Conservation (phyloP, 2,888 invertebrate genomes). For the Acleris holmiana region DNA sequence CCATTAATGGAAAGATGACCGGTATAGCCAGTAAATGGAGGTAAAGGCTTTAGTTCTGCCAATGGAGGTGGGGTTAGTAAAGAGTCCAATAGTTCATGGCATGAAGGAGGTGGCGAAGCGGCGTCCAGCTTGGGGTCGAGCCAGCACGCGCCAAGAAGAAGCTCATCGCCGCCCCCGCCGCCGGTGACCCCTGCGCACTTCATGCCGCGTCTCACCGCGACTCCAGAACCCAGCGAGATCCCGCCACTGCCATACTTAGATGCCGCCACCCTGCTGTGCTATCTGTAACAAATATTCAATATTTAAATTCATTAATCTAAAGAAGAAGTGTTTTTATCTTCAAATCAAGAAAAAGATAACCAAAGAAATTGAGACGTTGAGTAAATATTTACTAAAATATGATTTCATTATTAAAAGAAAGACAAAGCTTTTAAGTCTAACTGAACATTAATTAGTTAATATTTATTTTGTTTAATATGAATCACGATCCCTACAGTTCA, state of each 20-base stretch:
- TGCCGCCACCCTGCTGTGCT: constrained; percentile 80
- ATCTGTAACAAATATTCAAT: constrained; percentile 61
- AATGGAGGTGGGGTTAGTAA: constrained; percentile 86
- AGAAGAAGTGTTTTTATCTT: not conserved
- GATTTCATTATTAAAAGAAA: no score
- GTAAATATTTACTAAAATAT: no score
- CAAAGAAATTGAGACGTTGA: no score
- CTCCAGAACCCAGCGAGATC: constrained; percentile 72
- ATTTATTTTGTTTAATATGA: no score
- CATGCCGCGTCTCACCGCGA: constrained; percentile 83
- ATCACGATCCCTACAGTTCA: no score
- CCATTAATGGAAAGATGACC: constrained; percentile 94
- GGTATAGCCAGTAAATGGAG: constrained; percentile 94
- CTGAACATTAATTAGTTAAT: no score
- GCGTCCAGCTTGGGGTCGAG: constrained; percentile 85
- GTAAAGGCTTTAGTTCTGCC: constrained; percentile 92
- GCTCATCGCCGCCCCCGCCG: constrained; percentile 86
- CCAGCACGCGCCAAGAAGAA: constrained; percentile 90
- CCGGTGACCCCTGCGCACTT: constrained; percentile 80
- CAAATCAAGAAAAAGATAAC: no score
- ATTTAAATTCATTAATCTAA: constrained; percentile 1
- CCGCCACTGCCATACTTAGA: constrained; percentile 81
- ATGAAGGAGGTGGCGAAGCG: constrained; percentile 69
- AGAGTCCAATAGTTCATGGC: constrained; percentile 89
- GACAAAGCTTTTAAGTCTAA: no score